These are phyloP conservation scores for Aphyosemion australe DNA, from an alignment of 2,113 vertebrate genomes.

Conservation along the genomic window DNA sequence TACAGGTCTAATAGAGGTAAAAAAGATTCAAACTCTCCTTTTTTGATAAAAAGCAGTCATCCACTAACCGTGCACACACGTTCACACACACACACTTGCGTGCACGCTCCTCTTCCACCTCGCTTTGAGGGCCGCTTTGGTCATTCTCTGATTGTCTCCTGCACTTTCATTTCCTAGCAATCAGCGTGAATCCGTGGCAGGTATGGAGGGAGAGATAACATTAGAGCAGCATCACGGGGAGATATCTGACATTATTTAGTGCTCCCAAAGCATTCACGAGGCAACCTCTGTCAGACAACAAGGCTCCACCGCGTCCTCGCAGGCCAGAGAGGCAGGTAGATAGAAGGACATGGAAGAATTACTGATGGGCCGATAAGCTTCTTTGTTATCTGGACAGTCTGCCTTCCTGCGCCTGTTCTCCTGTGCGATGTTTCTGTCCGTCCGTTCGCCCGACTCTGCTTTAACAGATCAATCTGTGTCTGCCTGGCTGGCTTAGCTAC, in stretches of 20 bases:
- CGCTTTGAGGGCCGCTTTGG: conserved; percentile 30
- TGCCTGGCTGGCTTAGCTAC: conserved; percentile 53
- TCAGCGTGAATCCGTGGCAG: conserved; percentile 63
- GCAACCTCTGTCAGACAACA: conserved; percentile 71
- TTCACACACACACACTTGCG: too few species aligned
- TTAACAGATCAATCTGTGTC: conserved; percentile 57
- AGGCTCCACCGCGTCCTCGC: conserved; percentile 66
- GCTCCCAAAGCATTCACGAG: conserved; percentile 56
- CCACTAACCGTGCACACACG: background rate
- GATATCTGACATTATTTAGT: conserved; percentile 71
- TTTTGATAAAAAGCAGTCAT: background rate
- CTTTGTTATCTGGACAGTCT: conserved; percentile 62
- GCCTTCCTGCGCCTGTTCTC: conserved; percentile 44
- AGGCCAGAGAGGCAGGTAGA: conserved; percentile 51
- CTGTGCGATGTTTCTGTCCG: conserved; percentile 41
- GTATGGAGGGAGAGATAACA: conserved; percentile 59
- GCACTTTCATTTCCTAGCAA: conserved; percentile 72
- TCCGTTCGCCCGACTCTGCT: conserved; percentile 41
- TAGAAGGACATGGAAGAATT: conserved; percentile 69
- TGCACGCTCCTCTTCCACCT: background rate
- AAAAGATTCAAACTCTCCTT: conserved; percentile 11
- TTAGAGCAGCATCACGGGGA: conserved; percentile 55
- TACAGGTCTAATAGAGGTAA: conserved; percentile 28
- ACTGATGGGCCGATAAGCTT: conserved; percentile 74
- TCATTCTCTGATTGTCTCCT: conserved; percentile 53